Percentiles rank a stretch among this genome's conserved stretches.
phyloP scores from a whole-genome alignment of 1,140 invertebrate genomes.

The Psix sp. region DNA sequence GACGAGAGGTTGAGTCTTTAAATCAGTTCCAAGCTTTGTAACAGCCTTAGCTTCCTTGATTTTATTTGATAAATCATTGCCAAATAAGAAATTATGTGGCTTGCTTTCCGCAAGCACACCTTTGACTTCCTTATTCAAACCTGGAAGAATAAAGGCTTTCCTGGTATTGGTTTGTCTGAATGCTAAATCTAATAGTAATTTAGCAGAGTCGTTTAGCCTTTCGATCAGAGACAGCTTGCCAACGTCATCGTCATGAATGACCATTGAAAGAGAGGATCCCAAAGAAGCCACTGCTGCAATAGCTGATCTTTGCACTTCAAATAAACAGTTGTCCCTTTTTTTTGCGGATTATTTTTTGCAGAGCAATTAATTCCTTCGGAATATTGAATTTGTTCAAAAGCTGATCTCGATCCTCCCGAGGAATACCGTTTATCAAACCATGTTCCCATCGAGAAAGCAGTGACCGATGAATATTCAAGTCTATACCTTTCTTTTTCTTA shows the following conservation, averaged over 20 bases:
- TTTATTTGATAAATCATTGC: constrained; percentile 25
- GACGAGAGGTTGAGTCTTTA: constrained; percentile 10
- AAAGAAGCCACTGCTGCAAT: too few species aligned
- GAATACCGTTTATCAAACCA: too few species aligned
- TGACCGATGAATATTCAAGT: too few species aligned
- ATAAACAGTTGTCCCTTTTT: too few species aligned
- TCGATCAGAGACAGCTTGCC: constrained; percentile 22
- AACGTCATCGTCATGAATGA: constrained; percentile 18
- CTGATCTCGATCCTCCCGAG: too few species aligned
- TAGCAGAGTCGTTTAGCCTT: constrained; percentile 37
- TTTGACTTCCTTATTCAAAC: constrained; percentile 29
- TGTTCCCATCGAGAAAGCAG: too few species aligned
- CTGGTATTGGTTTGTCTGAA: constrained; percentile 19
- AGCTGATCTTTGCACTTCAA: too few species aligned
- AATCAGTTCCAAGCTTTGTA: constrained; percentile 11
- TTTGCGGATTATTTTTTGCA: too few species aligned
- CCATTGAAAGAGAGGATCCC: constrained; percentile 4
- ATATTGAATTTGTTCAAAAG: too few species aligned
- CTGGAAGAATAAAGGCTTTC: constrained; percentile 41
- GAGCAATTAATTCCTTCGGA: too few species aligned
- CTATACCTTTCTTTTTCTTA: too few species aligned
- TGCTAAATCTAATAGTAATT: constrained; percentile 18
- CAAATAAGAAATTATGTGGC: constrained; percentile 43
- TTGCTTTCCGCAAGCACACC: constrained; percentile 11
- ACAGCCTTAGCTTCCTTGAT: constrained; percentile 46